Evolutionary conservation across 2,113 vertebrate species (phyloP), one percentile per base, ranked within the genome.

Genomic region (Brachyhypopomus gauderio): DNA sequence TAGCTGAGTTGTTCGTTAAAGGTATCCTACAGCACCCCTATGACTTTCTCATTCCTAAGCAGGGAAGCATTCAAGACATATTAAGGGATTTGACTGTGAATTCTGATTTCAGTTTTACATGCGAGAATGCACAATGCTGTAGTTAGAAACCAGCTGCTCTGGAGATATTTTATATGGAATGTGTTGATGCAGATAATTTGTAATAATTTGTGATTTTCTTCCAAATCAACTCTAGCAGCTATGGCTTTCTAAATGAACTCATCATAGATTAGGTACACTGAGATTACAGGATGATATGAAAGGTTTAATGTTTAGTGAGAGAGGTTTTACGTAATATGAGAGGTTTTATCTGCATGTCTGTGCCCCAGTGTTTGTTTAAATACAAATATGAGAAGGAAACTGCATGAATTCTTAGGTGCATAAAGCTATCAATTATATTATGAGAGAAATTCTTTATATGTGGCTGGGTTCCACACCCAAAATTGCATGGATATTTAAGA

Each of bases 391-490:
- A 62, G 59, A 62, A 62, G 23, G 20, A n/a, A 64, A 27, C 25
- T 52, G 30, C 30, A 23, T 66, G 22, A 25, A 62, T 34, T 64
- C 27, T 16, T 34, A 66, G 30, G 27, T 17, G 17, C 63, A 34
- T 19, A 66, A 30, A 34, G 30, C 63, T 23, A 19, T 27, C 63
- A 66, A 34, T 19, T 19, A 12, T 6, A 66, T 5, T 52, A 0
- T 34, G 5, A 23, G 9, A 23, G 60, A 22, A 62, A 22, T 22
- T 9, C 9, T 52, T 52, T 52, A 52, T 52, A 14, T 52, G 1
- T 52, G 8, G 45, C 9, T 14, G 45, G 41, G 60, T 63, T 64
- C 62, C 62, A 64, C 60, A 63, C 60, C 62, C 62, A 63, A 63
- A 14, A 7, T 0, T 25, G 5, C 12, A 11, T 14, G 45, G 41